Evolutionary conservation across 2,797 vertebrate genomes (phyloP), one percentile per base, ranked within the genome.

Genomic region (Hemitrygon akajei): DNA sequence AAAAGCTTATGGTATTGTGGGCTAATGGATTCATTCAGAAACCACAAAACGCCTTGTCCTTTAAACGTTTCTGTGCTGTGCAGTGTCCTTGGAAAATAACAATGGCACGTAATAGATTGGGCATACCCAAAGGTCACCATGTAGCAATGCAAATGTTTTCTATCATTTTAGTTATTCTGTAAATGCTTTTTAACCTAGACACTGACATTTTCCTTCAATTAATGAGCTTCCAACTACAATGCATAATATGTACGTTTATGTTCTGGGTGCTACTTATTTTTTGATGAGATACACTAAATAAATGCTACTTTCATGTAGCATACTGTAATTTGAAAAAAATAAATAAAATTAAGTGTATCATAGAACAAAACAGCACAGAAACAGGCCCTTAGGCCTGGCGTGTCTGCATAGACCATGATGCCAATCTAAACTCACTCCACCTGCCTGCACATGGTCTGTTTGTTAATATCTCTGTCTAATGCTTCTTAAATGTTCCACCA

Each of bases 11-110:
- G 47, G 47, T 92, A 75, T 71, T 75, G 91, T 92, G 91, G 87
- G 91, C 25, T 75, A 56, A 92, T 92, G 71, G 69, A 75, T 92
- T 56, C 69, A 73, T 93, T 93, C 71, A 47, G 37, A 93, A 76
- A 27, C 71, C 91, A 93, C 91, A 93, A 37, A 93, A 12, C 22
- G 27, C n/a, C 91, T 30, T 76, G 40, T 58, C 71, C 47, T 93
- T 93, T 75, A 56, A 56, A 40, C 27, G 75, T 40, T 76, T 93
- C 75, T 93, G 47, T 75, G 30, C 76, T 93, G 11, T 58, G n/a
- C 69, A 30, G 16, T 58, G 71, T 93, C 71, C 66, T 93, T 73
- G 91, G 71, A 93, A 93, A 58, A 93, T 73, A 30, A 69, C 34
- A 76, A 76, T 76, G 73, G 27, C 71, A 6, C 16, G 71, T 76